Evolutionary conservation across 2,888 invertebrate species (phyloP).

Genomic region (Aromia moschata): DNA sequence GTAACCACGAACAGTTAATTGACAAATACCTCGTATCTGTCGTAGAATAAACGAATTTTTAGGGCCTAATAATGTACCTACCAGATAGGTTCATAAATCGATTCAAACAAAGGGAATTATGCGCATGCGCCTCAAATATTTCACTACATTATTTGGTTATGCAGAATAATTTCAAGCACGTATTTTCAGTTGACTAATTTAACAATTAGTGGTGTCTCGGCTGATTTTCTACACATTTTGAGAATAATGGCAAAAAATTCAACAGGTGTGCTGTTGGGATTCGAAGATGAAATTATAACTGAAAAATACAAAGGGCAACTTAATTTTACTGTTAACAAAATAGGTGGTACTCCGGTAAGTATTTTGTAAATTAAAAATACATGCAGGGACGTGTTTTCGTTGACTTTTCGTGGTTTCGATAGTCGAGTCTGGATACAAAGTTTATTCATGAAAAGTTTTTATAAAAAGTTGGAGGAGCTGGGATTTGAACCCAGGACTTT

Average conservation of each 20-base stretch:
- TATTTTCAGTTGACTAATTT: conserved; percentile 36
- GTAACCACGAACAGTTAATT: too few relatives aligned
- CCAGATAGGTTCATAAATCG: conserved; percentile 13
- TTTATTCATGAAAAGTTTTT: too few relatives aligned
- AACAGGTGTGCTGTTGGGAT: conserved; percentile 77
- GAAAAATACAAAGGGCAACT: conserved; percentile 74
- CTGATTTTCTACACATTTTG: neutral
- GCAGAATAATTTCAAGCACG: conserved; percentile 27
- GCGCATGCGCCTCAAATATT: conserved; percentile 16
- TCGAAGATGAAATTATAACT: conserved; percentile 79
- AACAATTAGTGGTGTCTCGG: neutral
- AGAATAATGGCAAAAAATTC: conserved; percentile 63
- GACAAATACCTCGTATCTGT: too few relatives aligned
- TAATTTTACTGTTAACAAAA: conserved; percentile 81
- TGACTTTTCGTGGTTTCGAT: neutral
- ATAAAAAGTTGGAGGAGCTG: conserved; percentile 54
- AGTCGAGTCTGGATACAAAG: too few relatives aligned
- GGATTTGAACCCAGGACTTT: conserved; percentile 61
- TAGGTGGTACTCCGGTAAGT: conserved; percentile 81
- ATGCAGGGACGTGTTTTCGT: neutral
- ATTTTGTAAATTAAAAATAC: conserved; percentile 19
- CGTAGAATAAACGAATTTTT: too few relatives aligned
- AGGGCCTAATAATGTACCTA: too few relatives aligned
- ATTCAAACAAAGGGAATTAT: conserved; percentile 8
- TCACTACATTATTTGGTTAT: conserved; percentile 26